These are phyloP conservation scores for Theristicus caerulescens DNA, from an alignment of 2,113 vertebrate genomes.

Conservation along the genomic window DNA sequence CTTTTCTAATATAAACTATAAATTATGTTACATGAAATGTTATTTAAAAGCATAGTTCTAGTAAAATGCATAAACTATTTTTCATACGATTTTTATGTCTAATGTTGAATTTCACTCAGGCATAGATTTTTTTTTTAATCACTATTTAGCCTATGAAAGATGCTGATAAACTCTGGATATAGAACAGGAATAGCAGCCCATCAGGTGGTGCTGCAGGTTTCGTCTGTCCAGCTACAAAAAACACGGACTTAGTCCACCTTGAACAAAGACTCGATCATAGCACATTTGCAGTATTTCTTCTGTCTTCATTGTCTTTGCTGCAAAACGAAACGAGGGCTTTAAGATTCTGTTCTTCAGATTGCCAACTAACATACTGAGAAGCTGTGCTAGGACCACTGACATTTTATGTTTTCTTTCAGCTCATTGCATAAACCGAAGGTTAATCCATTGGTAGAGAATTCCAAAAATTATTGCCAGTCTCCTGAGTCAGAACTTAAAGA, in stretches of 20 bases:
- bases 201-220: neutral
- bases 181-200: neutral
- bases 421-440: neutral
- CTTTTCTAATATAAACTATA: neutral
- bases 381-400: neutral
- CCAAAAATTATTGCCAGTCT: neutral
- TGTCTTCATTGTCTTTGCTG: neutral
- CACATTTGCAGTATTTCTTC: neutral
- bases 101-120: neutral
- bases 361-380: neutral
- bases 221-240: neutral
- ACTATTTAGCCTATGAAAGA: neutral
- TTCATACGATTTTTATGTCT: neutral
- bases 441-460: neutral
- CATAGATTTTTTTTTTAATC: neutral
- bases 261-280: neutral
- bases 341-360: neutral
- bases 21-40: rapidly evolving
- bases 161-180: neutral
- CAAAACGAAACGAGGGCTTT: neutral
- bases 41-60: neutral
- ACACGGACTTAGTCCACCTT: neutral
- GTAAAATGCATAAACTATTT: neutral
- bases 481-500: neutral
- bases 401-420: neutral